phyloP scores from a whole-genome alignment of 1,140 invertebrate species.

The Aphidius ervi region DNA sequence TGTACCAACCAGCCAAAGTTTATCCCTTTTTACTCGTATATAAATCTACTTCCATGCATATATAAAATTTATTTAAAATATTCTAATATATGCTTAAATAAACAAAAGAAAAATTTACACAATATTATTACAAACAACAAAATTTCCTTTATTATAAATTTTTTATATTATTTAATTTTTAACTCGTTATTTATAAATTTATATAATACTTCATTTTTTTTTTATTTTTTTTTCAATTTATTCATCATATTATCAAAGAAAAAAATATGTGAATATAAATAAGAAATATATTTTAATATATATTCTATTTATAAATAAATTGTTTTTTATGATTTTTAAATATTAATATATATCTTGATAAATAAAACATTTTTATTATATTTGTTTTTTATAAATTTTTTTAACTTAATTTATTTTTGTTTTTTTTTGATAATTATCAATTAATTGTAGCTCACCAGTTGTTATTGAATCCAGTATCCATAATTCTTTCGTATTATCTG shows the following conservation, averaged over 20 bases:
- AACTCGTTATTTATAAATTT: too few relatives aligned
- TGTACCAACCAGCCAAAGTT: neutral
- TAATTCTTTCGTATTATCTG: slow-evolving; percentile 36
- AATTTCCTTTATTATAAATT: neutral
- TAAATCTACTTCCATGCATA: slow-evolving; percentile 25
- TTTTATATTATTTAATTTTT: too few relatives aligned
- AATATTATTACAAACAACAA: slow-evolving; percentile 13
- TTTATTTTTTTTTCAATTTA: too few relatives aligned
- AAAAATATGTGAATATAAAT: too few relatives aligned
- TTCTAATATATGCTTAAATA: slow-evolving; percentile 28
- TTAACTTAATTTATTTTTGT: neutral
- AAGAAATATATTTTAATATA: too few relatives aligned
- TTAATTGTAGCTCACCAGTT: slow-evolving; percentile 39
- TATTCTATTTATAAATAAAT: too few relatives aligned
- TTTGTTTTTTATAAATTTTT: too few relatives aligned
- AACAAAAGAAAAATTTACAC: slow-evolving; percentile 15
- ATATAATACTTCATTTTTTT: too few relatives aligned
- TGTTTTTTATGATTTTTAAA: too few relatives aligned
- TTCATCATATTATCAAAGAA: too few relatives aligned
- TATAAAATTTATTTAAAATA: slow-evolving; percentile 28
- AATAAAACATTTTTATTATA: too few relatives aligned
- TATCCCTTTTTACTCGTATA: neutral
- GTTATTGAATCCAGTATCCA: slow-evolving; percentile 51
- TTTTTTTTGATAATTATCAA: slow-evolving; percentile 32
- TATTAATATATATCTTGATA: too few relatives aligned